Evolutionary conservation across 2,113 vertebrate genomes (phyloP).

Genomic region (Phoenicopterus ruber): DNA sequence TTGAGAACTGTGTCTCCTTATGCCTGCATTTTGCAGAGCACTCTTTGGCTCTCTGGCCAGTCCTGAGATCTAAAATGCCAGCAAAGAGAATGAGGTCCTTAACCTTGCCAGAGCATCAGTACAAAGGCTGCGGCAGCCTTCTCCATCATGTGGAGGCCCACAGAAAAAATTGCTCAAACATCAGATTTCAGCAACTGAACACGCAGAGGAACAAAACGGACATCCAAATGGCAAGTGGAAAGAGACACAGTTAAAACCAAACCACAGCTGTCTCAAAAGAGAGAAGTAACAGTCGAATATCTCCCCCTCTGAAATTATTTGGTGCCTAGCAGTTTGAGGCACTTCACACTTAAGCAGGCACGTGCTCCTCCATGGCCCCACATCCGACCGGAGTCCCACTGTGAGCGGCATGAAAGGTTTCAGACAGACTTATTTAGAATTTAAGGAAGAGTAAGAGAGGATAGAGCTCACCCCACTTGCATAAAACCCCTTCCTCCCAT

Average conservation of each 20-base stretch:
- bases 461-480: neutral
- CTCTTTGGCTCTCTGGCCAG: neutral
- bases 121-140: neutral
- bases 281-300: constrained; percentile 51
- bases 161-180: constrained; percentile 44
- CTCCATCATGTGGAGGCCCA: neutral
- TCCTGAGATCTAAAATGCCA: neutral
- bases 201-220: constrained; percentile 34
- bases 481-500: constrained; percentile 7
- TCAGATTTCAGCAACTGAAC: constrained; percentile 55
- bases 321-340: neutral
- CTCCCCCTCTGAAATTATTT: neutral
- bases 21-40: neutral
- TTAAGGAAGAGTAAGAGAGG: neutral
- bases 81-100: neutral
- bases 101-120: neutral
- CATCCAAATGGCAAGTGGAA: constrained; percentile 61
- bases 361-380: neutral
- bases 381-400: neutral
- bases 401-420: neutral
- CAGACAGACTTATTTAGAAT: neutral
- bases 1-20: neutral
- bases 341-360: constrained; percentile 2
- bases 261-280: constrained; percentile 65
- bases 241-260: constrained; percentile 66